phyloP scores from a whole-genome alignment of 2,113 vertebrate genomes.

The Burhinus oedicnemus region DNA sequence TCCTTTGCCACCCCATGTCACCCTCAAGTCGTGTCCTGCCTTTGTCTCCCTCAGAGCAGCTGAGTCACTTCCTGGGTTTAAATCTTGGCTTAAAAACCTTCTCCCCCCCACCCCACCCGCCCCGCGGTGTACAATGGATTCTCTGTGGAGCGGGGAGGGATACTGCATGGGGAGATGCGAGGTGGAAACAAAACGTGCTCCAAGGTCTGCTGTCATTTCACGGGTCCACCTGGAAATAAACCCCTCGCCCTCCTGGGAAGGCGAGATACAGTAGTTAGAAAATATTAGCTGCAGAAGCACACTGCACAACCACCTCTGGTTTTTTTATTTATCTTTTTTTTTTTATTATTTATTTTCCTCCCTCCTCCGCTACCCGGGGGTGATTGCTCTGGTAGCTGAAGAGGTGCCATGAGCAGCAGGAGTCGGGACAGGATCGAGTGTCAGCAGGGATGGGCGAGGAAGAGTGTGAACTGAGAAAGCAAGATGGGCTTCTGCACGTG shows the following conservation, averaged over 20 bases:
- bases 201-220: neutral
- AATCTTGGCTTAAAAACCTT: constrained; percentile 47
- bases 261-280: neutral
- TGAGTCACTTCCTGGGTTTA: constrained; percentile 66
- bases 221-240: constrained; percentile 25
- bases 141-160: constrained; percentile 3
- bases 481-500: neutral
- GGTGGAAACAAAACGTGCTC: constrained; percentile 2
- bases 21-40: neutral
- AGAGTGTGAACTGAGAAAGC: neutral
- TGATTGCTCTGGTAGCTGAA: neutral
- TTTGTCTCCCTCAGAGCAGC: constrained; percentile 46
- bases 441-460: neutral
- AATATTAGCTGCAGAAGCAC: neutral
- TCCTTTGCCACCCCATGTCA: neutral
- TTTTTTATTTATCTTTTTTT: neutral
- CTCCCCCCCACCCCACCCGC: neutral
- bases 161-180: neutral
- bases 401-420: constrained; percentile 19
- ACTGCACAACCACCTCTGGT: neutral
- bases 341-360: neutral
- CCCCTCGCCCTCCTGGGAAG: rapidly evolving
- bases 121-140: neutral
- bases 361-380: neutral
- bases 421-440: neutral